Conservation (phyloP, 2,888 invertebrate species). For the Spilosoma lubricipeda region DNA sequence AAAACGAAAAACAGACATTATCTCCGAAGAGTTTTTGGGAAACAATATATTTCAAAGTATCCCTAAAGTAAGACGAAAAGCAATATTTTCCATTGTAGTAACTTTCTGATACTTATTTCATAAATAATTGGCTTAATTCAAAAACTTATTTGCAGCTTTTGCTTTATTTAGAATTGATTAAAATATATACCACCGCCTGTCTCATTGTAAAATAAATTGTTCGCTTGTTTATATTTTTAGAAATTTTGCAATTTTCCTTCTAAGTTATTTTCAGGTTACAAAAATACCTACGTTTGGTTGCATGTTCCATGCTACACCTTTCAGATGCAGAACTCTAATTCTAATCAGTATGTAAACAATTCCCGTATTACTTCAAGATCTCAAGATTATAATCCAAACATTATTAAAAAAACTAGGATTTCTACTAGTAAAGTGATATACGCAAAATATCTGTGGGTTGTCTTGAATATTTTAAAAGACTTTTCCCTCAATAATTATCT, state of each 20-base stretch:
- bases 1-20: background rate
- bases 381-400: no score
- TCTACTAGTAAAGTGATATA: background rate
- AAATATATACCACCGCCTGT: background rate
- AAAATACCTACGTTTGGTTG: background rate
- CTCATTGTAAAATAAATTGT: background rate
- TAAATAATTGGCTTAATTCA: background rate
- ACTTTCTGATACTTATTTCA: background rate
- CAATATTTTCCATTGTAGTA: constrained; percentile 1
- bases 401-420: no score
- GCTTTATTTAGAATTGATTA: background rate
- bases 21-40: background rate
- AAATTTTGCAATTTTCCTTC: background rate
- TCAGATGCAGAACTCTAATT: no score
- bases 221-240: background rate
- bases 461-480: background rate
- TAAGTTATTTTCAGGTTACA: background rate
- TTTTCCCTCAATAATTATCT: background rate
- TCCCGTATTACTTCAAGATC: no score
- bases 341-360: no score
- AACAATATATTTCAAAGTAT: background rate
- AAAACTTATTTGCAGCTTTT: background rate
- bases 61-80: background rate
- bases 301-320: background rate
- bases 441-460: background rate